Evolutionary conservation across 2,113 vertebrate genomes (phyloP), one percentile per base, ranked within the genome.

Genomic region (Oncorhynchus gorbuscha): DNA sequence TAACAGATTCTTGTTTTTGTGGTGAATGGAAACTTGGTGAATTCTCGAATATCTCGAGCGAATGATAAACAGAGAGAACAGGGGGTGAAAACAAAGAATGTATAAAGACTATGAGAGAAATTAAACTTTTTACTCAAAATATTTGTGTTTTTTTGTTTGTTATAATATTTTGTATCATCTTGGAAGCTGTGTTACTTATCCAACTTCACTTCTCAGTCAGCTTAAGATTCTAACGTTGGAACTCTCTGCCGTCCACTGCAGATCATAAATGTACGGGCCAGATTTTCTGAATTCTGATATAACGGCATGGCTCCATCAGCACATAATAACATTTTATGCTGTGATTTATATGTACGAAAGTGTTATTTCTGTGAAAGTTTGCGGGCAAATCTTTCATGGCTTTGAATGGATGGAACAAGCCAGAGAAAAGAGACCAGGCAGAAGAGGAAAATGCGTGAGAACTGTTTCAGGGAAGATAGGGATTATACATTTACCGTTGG

Each of bases 401-500:
- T 81, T 89, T 83, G 84, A 85, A 89, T 79, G 79, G 85, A 88
- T 83, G 84, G 75, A 39, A 75, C 35, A 69, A 82, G 82, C 74
- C 75, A 85, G 84, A 75, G 77, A 86, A 82, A 55, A 76, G 78
- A 82, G 82, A 85, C 51, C 12, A 16, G 26, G 83, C 81, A 83
- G 79, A 84, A 30, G 62, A 72, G 51, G 51, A 81, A 89, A 92
- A 85, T 83, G 73, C 72, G 84, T 76, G 75, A 84, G 78, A 84
- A 85, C 58, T 78, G 78, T 91, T 81, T 73, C 79, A 84, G 86
- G 79, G 80, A 80, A 90, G 81, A 90, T 89, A 90, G 51, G 67
- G 70, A 62, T 90, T 92, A 89, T 76, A 90, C 88, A 92, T 91
- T 89, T 91, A 90, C 86, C 87, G 87, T 90, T 88, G 84, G 88